Evolutionary conservation across 2,888 invertebrate genomes (phyloP).

Genomic region (Melangyna quadrimaculata): DNA sequence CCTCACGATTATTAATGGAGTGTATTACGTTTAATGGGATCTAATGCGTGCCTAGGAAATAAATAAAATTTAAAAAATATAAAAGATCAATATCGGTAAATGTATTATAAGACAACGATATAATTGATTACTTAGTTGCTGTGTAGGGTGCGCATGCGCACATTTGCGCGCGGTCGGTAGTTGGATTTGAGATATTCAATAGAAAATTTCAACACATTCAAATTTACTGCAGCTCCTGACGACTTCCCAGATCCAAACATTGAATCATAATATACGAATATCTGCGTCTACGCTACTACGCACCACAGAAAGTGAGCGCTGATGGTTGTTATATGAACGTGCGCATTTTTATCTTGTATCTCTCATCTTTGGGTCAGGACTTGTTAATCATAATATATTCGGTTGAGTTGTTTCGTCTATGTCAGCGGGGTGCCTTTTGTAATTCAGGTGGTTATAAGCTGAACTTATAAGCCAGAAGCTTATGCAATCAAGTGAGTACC

Average conservation of each 20-base stretch:
- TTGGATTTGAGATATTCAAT: conserved; percentile 3
- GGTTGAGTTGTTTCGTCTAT: conserved; percentile 55
- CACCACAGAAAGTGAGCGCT: conserved; percentile 22
- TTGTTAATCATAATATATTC: conserved; percentile 58
- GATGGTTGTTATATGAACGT: conserved; percentile 39
- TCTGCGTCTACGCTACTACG: conserved; percentile 26
- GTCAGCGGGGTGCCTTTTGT: conserved; percentile 62
- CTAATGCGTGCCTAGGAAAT: conserved; percentile 70
- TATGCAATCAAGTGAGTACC: conserved; percentile 52
- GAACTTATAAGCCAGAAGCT: conserved; percentile 34
- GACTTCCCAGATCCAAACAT: conserved; percentile 43
- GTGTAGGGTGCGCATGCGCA: background rate
- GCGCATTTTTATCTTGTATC: conserved; percentile 51
- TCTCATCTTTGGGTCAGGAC: conserved; percentile 70
- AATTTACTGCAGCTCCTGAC: background rate
- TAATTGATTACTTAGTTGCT: conserved; percentile 59
- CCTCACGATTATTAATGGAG: conserved; percentile 66
- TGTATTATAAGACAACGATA: conserved; percentile 60
- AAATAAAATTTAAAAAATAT: conserved; percentile 54
- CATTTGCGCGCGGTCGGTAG: conserved; percentile 18
- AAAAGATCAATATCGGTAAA: conserved; percentile 60
- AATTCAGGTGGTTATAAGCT: conserved; percentile 40
- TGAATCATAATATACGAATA: conserved; percentile 37
- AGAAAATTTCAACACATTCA: conserved; percentile 64
- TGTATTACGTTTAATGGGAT: conserved; percentile 68